Percentiles rank a stretch among this genome's conserved stretches.
These are phyloP conservation scores for Drosophila kurseongensis DNA, from an alignment of 1,140 invertebrate genomes.

Conservation along the genomic window DNA sequence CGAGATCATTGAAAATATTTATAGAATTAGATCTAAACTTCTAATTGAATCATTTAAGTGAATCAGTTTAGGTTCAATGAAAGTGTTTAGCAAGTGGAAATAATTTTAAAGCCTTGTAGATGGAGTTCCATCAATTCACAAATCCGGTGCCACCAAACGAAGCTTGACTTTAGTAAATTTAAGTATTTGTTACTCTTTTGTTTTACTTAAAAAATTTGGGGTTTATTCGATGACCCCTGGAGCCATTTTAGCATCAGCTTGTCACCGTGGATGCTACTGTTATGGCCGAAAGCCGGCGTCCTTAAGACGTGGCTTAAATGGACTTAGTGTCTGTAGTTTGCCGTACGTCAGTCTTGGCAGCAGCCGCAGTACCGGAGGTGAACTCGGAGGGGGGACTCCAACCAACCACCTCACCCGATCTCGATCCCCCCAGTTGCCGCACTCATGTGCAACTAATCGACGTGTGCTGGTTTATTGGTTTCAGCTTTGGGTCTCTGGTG, in stretches of 20 bases:
- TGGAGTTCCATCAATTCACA: no score
- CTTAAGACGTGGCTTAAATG: slow-evolving; percentile 67
- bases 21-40: neutral
- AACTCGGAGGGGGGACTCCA: neutral
- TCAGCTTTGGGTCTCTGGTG: slow-evolving; percentile 49
- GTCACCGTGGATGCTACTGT: slow-evolving; percentile 5
- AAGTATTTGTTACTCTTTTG: no score
- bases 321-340: slow-evolving; percentile 8
- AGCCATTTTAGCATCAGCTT: neutral
- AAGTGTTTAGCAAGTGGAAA: neutral
- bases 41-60: neutral
- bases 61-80: neutral
- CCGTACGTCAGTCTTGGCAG: slow-evolving; percentile 31
- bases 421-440: slow-evolving; percentile 43
- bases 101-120: no score
- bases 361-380: slow-evolving; percentile 3
- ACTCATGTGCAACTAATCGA: slow-evolving; percentile 77
- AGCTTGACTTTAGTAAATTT: neutral
- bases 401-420: slow-evolving; percentile 4
- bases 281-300: slow-evolving; percentile 46
- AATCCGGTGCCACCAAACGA: no score
- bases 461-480: slow-evolving; percentile 75
- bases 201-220: neutral
- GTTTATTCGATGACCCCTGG: slow-evolving; percentile 1
- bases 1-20: neutral